phyloP scores from a whole-genome alignment of 1,140 invertebrate genomes.

The Bombus polaris region DNA sequence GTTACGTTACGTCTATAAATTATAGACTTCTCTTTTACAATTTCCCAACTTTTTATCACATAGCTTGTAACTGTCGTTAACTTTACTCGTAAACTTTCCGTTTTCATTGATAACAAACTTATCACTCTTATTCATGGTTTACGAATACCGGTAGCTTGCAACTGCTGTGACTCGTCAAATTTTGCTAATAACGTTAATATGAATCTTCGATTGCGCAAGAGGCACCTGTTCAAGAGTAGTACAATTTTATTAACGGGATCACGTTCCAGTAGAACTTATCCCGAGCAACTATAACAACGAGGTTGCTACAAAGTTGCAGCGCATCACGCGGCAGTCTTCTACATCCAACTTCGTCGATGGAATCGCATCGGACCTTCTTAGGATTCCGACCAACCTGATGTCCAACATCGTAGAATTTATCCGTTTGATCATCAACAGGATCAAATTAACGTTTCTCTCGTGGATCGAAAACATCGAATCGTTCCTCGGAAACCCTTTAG shows the following conservation, averaged over 20 bases:
- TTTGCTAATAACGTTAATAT: too few relatives aligned
- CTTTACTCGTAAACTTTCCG: too few relatives aligned
- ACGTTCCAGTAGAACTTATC: neutral
- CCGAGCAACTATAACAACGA: neutral
- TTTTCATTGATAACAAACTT: too few relatives aligned
- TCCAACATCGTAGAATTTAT: rapidly evolving
- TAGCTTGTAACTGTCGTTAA: too few relatives aligned
- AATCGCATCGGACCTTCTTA: rapidly evolving
- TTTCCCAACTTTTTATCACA: too few relatives aligned
- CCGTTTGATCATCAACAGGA: rapidly evolving
- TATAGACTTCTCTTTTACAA: too few relatives aligned
- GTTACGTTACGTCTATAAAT: too few relatives aligned
- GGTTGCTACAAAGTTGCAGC: neutral
- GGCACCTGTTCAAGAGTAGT: too few relatives aligned
- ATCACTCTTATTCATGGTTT: too few relatives aligned
- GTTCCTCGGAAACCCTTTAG: rapidly evolving
- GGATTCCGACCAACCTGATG: rapidly evolving
- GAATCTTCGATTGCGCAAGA: neutral
- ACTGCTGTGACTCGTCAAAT: too few relatives aligned
- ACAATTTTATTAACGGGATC: neutral
- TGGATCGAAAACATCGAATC: rapidly evolving
- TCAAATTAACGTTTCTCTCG: rapidly evolving
- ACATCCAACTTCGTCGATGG: rapidly evolving
- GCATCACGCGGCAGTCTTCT: rapidly evolving
- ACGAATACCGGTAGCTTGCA: too few relatives aligned